These are phyloP conservation scores for Chrysocyon brachyurus DNA, from an alignment of 2,797 vertebrate species.

Conservation along the genomic window DNA sequence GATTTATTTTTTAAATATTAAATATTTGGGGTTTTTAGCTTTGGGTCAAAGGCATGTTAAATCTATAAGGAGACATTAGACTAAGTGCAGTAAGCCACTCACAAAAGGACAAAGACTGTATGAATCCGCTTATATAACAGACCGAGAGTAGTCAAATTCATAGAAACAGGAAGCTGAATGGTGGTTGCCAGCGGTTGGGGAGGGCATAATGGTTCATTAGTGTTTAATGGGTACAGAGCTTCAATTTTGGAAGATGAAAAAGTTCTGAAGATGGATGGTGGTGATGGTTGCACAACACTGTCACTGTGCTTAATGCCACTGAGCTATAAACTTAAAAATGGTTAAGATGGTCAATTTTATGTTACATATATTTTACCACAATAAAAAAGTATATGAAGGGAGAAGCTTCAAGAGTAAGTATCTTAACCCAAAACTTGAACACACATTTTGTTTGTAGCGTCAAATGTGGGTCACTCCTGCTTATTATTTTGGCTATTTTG, in stretches of 20 bases:
- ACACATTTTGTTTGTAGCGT: neutral
- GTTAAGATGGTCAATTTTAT: neutral
- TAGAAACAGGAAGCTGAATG: neutral
- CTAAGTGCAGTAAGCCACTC: neutral
- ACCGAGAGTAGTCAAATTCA: neutral
- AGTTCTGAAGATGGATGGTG: neutral
- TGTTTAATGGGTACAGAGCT: neutral
- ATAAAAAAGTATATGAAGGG: neutral
- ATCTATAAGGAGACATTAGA: neutral
- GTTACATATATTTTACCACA: neutral
- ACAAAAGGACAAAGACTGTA: neutral
- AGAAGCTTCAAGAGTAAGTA: slow-evolving; percentile 2
- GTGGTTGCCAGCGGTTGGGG: neutral
- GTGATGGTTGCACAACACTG: neutral
- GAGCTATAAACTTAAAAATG: neutral
- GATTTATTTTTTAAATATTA: slow-evolving; percentile 3
- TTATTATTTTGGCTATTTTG: neutral
- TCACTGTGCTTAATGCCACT: neutral
- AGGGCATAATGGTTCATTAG: neutral
- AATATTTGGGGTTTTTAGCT: neutral
- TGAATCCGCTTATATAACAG: neutral
- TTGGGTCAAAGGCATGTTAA: neutral
- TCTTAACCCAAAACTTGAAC: neutral
- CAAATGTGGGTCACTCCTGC: neutral
- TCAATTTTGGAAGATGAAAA: neutral